Evolutionary conservation across 2,113 vertebrate genomes (phyloP).

Genomic region (Dryoscopus gambensis): DNA sequence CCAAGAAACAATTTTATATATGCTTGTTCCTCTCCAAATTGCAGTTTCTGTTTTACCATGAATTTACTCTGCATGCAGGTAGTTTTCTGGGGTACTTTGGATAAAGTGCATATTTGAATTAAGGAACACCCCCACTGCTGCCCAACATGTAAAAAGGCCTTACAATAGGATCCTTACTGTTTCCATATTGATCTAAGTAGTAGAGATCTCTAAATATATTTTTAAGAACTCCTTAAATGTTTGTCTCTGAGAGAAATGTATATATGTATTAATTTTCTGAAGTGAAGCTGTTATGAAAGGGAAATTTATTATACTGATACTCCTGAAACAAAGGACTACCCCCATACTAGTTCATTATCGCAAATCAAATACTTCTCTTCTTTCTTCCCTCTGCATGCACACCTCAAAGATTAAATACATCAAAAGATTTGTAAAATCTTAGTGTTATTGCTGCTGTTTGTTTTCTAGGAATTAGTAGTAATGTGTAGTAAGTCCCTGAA

Average conservation of each 20-base stretch:
- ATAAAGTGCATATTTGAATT: background rate
- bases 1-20: background rate
- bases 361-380: background rate
- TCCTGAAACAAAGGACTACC: background rate
- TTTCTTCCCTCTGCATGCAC: background rate
- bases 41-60: background rate
- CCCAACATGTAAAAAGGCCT: background rate
- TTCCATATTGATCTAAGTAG: background rate
- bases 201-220: background rate
- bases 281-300: background rate
- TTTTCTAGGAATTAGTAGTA: background rate
- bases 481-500: background rate
- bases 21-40: background rate
- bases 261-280: background rate
- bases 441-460: background rate
- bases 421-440: background rate
- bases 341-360: background rate
- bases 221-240: background rate
- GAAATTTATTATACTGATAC: background rate
- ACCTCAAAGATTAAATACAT: background rate
- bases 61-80: background rate
- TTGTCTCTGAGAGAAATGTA: background rate
- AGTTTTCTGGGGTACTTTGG: background rate
- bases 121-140: background rate
- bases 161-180: background rate